Evolutionary conservation across 2,888 invertebrate species (phyloP).

Genomic region (Aplocera efformata): DNA sequence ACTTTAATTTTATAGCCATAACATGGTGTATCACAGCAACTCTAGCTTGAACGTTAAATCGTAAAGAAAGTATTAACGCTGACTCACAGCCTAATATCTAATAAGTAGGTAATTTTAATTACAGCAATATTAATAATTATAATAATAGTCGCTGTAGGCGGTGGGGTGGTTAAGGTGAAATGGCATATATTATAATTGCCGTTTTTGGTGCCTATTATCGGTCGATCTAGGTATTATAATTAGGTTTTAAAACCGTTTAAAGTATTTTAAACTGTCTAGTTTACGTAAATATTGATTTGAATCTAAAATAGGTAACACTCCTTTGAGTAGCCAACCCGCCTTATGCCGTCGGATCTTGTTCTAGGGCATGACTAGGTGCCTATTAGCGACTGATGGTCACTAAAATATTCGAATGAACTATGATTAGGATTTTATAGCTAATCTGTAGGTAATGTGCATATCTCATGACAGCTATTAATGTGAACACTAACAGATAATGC

Average conservation of each 20-base stretch:
- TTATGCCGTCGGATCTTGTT: constrained; percentile 4
- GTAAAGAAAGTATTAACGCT: constrained; percentile 72
- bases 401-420: constrained; percentile 61
- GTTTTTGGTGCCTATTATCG: too few species aligned
- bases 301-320: too few species aligned
- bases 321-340: background rate
- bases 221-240: too few species aligned
- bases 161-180: background rate
- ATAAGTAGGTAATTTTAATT: constrained; percentile 59
- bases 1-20: constrained; percentile 69
- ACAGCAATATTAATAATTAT: constrained; percentile 50
- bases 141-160: constrained; percentile 22
- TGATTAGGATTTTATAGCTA: constrained; percentile 59
- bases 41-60: constrained; percentile 77
- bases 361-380: background rate
- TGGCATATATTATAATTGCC: too few species aligned
- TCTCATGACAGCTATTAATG: constrained; percentile 50
- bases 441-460: constrained; percentile 45
- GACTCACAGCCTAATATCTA: constrained; percentile 77
- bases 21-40: constrained; percentile 77
- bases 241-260: too few species aligned
- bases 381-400: constrained; percentile 38
- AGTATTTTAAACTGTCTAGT: too few species aligned
- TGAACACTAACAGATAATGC: constrained; percentile 53
- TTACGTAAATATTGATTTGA: too few species aligned